A percentile compares a stretch with the other conserved stretches of the same genome.
phyloP scores from a whole-genome alignment of 2,113 vertebrate species.

The Sylvilagus bachmani region DNA sequence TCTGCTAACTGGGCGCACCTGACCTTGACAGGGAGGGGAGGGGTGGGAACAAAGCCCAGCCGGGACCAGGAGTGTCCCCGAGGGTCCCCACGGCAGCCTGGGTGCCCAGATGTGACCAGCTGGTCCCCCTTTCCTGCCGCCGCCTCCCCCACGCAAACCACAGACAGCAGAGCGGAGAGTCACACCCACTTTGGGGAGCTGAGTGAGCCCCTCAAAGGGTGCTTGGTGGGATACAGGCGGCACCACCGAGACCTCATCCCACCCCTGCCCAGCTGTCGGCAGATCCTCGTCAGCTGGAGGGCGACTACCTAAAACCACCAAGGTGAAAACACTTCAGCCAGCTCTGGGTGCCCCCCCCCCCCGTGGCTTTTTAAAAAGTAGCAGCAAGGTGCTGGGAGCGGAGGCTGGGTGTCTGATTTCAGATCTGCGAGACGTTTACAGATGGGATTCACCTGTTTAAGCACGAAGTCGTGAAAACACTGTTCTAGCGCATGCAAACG shows the following conservation, averaged over 20 bases:
- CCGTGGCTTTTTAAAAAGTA: no score
- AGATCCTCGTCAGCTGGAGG: background rate
- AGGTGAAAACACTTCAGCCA: background rate
- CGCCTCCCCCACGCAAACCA: background rate
- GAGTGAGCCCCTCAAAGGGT: background rate
- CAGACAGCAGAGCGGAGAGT: background rate
- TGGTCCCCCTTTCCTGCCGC: background rate
- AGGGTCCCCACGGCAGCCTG: background rate
- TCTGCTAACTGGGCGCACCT: background rate
- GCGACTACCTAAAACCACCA: background rate
- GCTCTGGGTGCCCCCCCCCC: no score
- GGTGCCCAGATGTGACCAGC: background rate
- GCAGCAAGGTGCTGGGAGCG: background rate
- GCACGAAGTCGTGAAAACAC: background rate
- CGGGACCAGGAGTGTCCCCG: background rate
- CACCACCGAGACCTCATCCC: background rate
- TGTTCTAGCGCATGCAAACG: background rate
- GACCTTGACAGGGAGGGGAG: background rate
- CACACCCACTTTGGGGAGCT: background rate
- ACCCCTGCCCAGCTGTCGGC: background rate
- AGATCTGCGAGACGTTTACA: background rate
- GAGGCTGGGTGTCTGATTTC: background rate
- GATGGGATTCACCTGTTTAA: background rate
- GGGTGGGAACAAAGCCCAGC: rapidly evolving
- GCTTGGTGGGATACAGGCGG: background rate